Base-by-base conservation (phyloP, 2,113 vertebrate species). In the Xyliphius kryptos region DNA sequence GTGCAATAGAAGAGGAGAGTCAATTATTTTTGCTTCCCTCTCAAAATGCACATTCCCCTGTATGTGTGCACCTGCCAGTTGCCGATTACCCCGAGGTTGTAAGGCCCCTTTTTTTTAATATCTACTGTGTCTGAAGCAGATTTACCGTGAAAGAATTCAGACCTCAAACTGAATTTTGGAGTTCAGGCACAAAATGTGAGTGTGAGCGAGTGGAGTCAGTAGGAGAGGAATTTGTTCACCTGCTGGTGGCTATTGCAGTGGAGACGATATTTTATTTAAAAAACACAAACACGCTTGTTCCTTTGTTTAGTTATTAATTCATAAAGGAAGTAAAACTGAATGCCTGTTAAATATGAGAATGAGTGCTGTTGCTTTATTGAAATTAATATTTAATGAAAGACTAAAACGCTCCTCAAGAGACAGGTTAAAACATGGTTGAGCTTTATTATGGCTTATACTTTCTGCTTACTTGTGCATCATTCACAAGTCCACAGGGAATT, bases 211-310 rank as follows among this genome's bases (percentile, higher is more conserved):
- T 53, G 61, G 61, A 76, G 56, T 62, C 63, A 79, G 74, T 81
- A 74, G 74, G 72, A 60, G 62, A 63, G 40, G 50, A 55, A 57
- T 68, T 52, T 44, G 53, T 69, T 73, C 69, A 71, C 66, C 77
- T 65, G 69, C 49, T 50, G 46, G 49, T 58, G 66, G 56, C 66
- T 73, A 70, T 83, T 80, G 78, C 68, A 66, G n/a, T 46, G 38
- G 63, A 72, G 76, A 68, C 20, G 26, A 69, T 37, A n/a, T 67
- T 68, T 9, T 43, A 52, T 22, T 21, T 13, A 55, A 56, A 37
- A 6, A 13, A 64, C 50, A 64, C 37, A 15, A 36, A 15, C 21
- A 2, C 47, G 16, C 38, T 16, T 10, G n/a, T n/a, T n/a, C n/a
- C n/a, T n/a, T n/a, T n/a, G n/a, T n/a, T n/a, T n/a, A n/a, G n/a